Base-by-base conservation (phyloP, 2,888 invertebrate species). In the Ochlodes sylvanus region DNA sequence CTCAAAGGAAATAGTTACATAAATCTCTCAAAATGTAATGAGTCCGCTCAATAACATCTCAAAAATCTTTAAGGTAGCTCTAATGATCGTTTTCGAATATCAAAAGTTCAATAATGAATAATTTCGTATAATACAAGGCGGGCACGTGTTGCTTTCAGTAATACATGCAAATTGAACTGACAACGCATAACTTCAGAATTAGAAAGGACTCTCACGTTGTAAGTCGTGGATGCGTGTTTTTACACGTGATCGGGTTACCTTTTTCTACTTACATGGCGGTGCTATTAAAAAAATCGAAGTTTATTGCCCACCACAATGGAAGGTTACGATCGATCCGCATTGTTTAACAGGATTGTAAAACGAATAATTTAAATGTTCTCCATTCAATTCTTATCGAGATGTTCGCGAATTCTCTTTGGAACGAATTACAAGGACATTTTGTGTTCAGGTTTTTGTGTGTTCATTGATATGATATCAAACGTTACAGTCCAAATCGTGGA, bases 331-430 rank as follows among this genome's bases (percentile, higher is more conserved):
- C 77, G 84, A 27, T 27, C 86, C 85, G 85, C 82, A 91, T 91
- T 92, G 89, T 91, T 61, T 67, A 55, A 34, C 5, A 21, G 38
- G 47, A 56, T 56, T 61, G 61, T 62, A 67, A 67, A 67, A 67
- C 47, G 47, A 61, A 47, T 47, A n/a, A 47, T 47, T 17, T 52
- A 60, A 60, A n/a, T 14, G 47, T 58, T 10, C 38, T 58, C 65
- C 85, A 86, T 85, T 83, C 79, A 47, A 86, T 87, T 91, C 91
- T 90, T 87, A 86, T 77, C 75, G 81, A 83, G 82, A 61, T 60
- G 79, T 82, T 81, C 72, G 75, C 52, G 27, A 27, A 27, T 27
- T 27, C 5, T 27, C 27, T 27, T 27, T 27, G 27, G 27, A 27
- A 27, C 5, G 3, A 27, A 2, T 27, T 27, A 27, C 27, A 7